Conservation (phyloP, 2,888 invertebrate genomes). For the Rhingia campestris region DNA sequence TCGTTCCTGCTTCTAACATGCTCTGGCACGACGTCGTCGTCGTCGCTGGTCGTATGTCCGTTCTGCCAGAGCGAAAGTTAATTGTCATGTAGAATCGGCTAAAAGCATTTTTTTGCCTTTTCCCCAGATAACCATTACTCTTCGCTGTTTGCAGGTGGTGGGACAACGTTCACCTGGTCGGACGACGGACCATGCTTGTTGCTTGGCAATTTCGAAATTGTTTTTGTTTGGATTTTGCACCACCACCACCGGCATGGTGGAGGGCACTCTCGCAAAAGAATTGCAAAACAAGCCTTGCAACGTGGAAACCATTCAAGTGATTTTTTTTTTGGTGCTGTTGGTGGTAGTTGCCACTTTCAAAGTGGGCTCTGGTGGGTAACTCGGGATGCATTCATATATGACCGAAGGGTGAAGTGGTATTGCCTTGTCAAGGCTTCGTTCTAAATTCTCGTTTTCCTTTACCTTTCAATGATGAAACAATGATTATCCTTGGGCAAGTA, state of each 20-base stretch:
- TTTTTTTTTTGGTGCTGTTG: conserved; percentile 13
- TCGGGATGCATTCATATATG: not conserved
- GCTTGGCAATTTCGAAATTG: conserved; percentile 39
- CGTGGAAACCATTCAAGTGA: conserved; percentile 42
- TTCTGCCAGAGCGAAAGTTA: conserved; percentile 66
- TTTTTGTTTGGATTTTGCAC: conserved; percentile 2
- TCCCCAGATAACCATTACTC: conserved; percentile 6
- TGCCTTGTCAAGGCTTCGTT: conserved; percentile 62
- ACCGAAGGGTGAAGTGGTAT: conserved; percentile 17
- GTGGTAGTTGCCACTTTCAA: not conserved
- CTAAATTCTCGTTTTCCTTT: conserved; percentile 36
- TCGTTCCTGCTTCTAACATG: conserved; percentile 62
- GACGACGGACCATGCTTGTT: conserved; percentile 37
- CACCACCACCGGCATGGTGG: not conserved
- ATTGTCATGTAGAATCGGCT: conserved; percentile 61
- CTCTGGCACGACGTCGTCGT: conserved; percentile 30
- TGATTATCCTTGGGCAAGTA: conserved; percentile 47
- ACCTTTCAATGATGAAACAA: conserved; percentile 34
- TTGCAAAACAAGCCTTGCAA: not conserved
- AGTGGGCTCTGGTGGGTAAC: conserved; percentile 7
- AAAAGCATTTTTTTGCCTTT: conserved; percentile 49
- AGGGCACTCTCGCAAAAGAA: not conserved
- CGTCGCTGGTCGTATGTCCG: conserved; percentile 50
- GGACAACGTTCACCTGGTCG: conserved; percentile 36
- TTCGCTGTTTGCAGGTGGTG: conserved; percentile 40